Evolutionary conservation across 2,113 vertebrate species (phyloP), one percentile per base, ranked within the genome.

Genomic region (Alethe diademata): DNA sequence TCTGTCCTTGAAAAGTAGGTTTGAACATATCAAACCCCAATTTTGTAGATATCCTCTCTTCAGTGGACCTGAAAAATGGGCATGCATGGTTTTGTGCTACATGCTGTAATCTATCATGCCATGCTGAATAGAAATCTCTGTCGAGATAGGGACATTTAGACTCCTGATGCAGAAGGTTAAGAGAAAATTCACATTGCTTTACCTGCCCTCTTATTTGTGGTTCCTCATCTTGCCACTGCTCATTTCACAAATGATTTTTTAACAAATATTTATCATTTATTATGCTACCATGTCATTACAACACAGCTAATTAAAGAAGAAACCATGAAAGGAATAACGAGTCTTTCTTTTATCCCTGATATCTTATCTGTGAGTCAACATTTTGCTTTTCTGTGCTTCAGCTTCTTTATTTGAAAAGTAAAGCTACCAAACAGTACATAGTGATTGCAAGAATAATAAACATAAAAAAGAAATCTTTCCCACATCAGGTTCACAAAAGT

Each of bases 1-100:
- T 6, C 11, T 20, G 1, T 40, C 26, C 22, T 61, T 48, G 22
- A 61, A 76, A 61, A 2, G 3, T 0, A 1, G 3, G 40, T 91
- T 86, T 70, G 5, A 73, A 38, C 19, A 29, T 70, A 65, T 69
- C 25, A 88, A 61, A 50, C 2, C 7, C 9, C 6, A 18, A 0
- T 47, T 80, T 89, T 60, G 23, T 78, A 58, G 45, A 89, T 14
- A 38, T 81, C 4, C 3, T 61, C 4, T 84, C 40, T 74, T 13
- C 11, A 50, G 14, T 47, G 26, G 20, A 78, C 14, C 26, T 71
- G n/a, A 81, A 53, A 86, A 81, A 62, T 22, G 47, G 7, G 6
- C 31, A 11, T 67, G 7, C 11, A 4, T 51, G 29, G 5, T 19
- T 78, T 67, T 74, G n/a, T 67, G 25, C 17, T 61, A 35, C 19